phyloP scores from a whole-genome alignment of 1,140 invertebrate genomes.

The Pristionchus pacificus region DNA sequence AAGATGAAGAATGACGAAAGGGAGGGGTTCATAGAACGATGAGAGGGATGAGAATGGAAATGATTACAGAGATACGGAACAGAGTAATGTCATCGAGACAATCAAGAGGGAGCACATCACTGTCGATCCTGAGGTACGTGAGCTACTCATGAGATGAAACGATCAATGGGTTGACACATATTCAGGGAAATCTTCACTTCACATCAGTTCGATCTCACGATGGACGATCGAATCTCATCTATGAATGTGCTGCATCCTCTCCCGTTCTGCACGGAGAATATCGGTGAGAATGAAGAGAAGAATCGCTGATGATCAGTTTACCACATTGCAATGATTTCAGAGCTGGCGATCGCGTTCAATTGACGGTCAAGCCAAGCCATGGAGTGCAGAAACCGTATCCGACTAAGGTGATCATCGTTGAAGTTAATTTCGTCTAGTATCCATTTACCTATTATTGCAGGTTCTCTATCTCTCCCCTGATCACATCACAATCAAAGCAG shows the following conservation, averaged over 20 bases:
- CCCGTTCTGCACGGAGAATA: conserved; percentile 46
- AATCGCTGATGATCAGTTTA: no score
- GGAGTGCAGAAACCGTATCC: neutral
- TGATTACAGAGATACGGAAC: conserved; percentile 26
- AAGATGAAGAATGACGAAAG: no score
- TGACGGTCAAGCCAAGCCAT: conserved; percentile 29
- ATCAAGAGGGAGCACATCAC: conserved; percentile 40
- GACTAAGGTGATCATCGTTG: conserved; percentile 4
- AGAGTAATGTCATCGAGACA: conserved; percentile 39
- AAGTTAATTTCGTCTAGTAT: conserved; percentile 27
- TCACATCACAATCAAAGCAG: conserved; percentile 38
- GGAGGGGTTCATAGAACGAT: conserved; percentile 9
- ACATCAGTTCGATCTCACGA: conserved; percentile 35
- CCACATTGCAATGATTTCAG: neutral
- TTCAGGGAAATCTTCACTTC: conserved; percentile 40
- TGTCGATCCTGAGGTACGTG: conserved; percentile 21
- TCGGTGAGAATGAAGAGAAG: conserved; percentile 2
- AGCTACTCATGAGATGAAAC: no score
- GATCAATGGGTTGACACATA: no score
- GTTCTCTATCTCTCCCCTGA: conserved; percentile 27
- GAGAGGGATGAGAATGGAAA: neutral
- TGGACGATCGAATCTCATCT: conserved; percentile 37
- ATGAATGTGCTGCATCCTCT: conserved; percentile 44
- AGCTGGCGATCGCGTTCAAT: conserved; percentile 40
- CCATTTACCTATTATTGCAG: no score